phyloP scores from a whole-genome alignment of 2,113 vertebrate species.

The Sus scrofa region DNA sequence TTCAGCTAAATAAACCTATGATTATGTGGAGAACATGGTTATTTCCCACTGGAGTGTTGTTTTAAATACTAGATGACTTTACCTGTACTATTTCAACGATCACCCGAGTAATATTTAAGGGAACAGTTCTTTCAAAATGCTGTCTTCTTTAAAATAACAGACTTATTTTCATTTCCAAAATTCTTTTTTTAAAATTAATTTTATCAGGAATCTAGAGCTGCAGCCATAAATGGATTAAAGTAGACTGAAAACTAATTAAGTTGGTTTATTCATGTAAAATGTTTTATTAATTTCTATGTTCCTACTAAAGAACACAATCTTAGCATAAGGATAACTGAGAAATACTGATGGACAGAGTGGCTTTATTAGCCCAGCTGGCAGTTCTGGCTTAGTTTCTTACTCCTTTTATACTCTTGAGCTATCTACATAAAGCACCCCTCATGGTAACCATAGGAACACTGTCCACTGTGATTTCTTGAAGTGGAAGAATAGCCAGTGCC shows the following conservation, averaged over 20 bases:
- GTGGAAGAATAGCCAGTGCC: constrained; percentile 73
- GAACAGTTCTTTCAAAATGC: constrained; percentile 52
- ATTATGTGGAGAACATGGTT: background rate
- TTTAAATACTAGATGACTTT: constrained; percentile 49
- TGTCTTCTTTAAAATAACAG: constrained; percentile 61
- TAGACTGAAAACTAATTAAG: constrained; percentile 81
- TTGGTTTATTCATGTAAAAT: constrained; percentile 66
- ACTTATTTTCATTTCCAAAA: constrained; percentile 70
- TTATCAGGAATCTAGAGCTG: constrained; percentile 58
- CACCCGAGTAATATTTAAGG: background rate
- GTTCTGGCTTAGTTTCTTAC: constrained; percentile 70
- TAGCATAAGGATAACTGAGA: constrained; percentile 56
- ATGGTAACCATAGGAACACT: constrained; percentile 86
- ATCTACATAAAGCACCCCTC: constrained; percentile 59
- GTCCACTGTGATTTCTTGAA: constrained; percentile 82
- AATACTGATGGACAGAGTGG: constrained; percentile 61
- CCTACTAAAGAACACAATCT: constrained; percentile 61
- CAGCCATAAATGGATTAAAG: constrained; percentile 65
- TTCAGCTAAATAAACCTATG: background rate
- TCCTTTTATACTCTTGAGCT: constrained; percentile 74
- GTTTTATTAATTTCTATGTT: constrained; percentile 77
- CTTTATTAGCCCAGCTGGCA: constrained; percentile 62
- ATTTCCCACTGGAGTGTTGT: background rate
- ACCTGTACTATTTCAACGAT: background rate
- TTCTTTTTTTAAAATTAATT: constrained; percentile 71